Conservation (phyloP, 2,113 vertebrate genomes). For the Natator depressus region DNA sequence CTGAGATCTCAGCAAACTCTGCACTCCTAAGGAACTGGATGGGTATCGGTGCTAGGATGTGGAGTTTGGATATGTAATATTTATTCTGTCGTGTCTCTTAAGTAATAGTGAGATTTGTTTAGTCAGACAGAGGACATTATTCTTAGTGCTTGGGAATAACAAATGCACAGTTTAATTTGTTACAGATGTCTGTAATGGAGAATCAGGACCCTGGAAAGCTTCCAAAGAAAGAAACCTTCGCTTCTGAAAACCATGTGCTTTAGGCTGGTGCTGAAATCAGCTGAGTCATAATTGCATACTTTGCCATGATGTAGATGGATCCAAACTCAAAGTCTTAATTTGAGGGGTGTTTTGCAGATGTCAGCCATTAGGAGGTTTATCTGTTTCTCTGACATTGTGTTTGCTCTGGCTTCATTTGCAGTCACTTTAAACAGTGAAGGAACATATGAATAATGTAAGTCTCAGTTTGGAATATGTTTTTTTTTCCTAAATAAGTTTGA, state of each 20-base stretch:
- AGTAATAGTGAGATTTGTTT: conserved; percentile 48
- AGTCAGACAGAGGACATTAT: conserved; percentile 24
- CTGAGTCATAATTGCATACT: conserved; percentile 30
- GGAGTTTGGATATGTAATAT: background rate
- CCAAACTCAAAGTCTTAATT: conserved; percentile 12
- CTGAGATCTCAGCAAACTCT: background rate
- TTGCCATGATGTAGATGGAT: conserved; percentile 42
- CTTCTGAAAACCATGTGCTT: background rate
- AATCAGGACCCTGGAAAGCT: conserved; percentile 65
- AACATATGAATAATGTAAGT: conserved; percentile 37
- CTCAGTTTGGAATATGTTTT: conserved; percentile 35
- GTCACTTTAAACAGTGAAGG: conserved; percentile 42
- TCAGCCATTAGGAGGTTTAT: conserved; percentile 5
- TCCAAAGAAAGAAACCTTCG: conserved; percentile 58
- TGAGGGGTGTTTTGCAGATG: conserved; percentile 48
- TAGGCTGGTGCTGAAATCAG: conserved; percentile 2
- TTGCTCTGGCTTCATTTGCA: conserved; percentile 50
- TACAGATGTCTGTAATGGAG: conserved; percentile 66
- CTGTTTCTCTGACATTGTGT: background rate
- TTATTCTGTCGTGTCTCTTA: background rate
- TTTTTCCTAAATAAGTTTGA: conserved; percentile 29
- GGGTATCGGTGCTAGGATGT: background rate
- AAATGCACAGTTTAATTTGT: conserved; percentile 48
- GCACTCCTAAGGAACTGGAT: background rate
- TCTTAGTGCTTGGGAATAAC: conserved; percentile 43